Base-by-base conservation (phyloP, 2,797 vertebrate species). In the Pachyuromys duprasi region DNA sequence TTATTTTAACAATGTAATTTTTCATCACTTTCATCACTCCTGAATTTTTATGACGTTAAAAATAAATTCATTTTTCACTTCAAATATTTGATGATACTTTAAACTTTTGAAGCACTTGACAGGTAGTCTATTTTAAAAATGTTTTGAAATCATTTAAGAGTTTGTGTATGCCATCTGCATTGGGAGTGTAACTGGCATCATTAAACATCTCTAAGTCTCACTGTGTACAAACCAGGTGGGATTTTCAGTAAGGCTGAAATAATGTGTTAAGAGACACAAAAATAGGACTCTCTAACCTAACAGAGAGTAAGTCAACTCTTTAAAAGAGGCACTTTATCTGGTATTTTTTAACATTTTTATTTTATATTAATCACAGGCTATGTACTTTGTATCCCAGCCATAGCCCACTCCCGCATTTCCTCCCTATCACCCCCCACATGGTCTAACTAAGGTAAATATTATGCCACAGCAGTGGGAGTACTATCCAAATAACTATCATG, bases 41-140 rank as follows among this genome's bases (percentile, higher is more conserved):
- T 39, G 5, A 69, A 57, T 69, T 62, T 14, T 33, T 49, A 14
- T 26, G 33, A 70, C 6, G 4, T 79, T n/a, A 33, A 94, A 28
- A 76, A 70, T 49, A 63, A 92, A 45, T 22, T 70, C 86, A 15
- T 3, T 70, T 86, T 69, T 57, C n/a, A 89, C 42, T 82, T 82
- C 6, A 75, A 89, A 75, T 26, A 82, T n/a, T 67, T 20, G 20
- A 39, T 18, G 18, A 55, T 5, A 14, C 1, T 22, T 63, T 24
- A 94, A 91, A 1, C 2, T 69, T 89, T 60, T 83, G 33, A 2
- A 4, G 1, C 18, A 22, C 1, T 53, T 5, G 3, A 20, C 1
- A 42, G 14, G 5, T 63, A 31, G 5, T 70, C 2, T 55, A 49
- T n/a, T 72, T 84, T 91, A 2, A 36, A 79, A 55, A 65, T 72